Percentiles rank a stretch among this genome's conserved stretches.
Evolutionary conservation across 2,797 vertebrate species (phyloP).

Genomic region (Pseudomugil gertrudae): DNA sequence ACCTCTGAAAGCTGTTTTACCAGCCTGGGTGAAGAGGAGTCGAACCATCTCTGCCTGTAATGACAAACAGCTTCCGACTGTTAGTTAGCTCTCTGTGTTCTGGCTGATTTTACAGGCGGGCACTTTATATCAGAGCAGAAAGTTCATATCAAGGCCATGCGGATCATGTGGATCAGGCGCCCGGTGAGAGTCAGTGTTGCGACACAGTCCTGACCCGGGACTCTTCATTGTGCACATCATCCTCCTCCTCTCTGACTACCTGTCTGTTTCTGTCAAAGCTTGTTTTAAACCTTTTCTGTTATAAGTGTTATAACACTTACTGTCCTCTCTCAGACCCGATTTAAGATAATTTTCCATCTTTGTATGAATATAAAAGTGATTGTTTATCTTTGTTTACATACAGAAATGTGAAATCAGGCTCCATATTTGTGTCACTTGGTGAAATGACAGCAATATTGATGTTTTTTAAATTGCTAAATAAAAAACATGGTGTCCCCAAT

Average conservation of each 20-base stretch:
- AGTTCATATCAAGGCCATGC: background rate
- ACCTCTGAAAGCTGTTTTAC: constrained; percentile 60
- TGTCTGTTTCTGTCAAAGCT: background rate
- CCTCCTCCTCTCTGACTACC: background rate
- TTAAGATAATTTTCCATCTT: no score
- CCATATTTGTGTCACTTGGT: no score
- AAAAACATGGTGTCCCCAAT: background rate
- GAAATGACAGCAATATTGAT: no score
- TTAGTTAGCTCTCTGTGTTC: no score
- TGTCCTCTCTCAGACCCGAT: no score
- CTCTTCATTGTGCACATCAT: background rate
- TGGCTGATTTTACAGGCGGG: background rate
- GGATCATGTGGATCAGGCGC: background rate
- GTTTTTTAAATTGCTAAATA: background rate
- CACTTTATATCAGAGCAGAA: background rate
- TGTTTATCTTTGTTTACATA: no score
- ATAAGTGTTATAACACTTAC: no score
- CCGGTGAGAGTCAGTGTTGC: background rate
- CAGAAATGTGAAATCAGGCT: no score
- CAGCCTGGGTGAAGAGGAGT: constrained; percentile 32
- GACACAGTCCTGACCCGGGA: background rate
- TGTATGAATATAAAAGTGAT: no score
- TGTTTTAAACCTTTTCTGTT: no score
- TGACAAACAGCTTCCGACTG: background rate
- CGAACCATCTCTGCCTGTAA: background rate